Evolutionary conservation across 2,888 invertebrate genomes (phyloP).

Genomic region (Myathropa florea): DNA sequence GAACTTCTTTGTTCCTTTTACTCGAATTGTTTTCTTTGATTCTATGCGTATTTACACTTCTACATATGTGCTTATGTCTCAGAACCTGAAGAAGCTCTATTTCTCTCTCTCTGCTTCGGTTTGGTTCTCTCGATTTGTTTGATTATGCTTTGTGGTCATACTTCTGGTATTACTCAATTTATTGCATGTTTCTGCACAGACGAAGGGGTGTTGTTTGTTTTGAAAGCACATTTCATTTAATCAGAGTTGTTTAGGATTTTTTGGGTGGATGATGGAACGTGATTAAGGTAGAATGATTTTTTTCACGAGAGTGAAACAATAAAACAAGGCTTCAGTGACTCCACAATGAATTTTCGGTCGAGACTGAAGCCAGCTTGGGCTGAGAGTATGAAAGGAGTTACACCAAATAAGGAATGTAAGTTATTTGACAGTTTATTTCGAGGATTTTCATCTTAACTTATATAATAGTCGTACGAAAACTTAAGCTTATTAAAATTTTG

Average conservation of each 20-base stretch:
- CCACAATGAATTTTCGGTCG: too few species aligned
- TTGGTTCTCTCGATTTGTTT: conserved; percentile 6
- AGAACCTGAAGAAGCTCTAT: background rate
- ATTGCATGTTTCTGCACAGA: conserved; percentile 20
- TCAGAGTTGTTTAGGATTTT: background rate
- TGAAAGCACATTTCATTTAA: conserved; percentile 24
- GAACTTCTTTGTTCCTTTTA: conserved; percentile 58
- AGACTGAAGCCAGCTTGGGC: too few species aligned
- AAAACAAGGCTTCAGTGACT: too few species aligned
- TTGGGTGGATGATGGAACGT: too few species aligned
- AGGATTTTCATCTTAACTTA: too few species aligned
- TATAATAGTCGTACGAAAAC: too few species aligned
- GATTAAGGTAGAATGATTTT: too few species aligned
- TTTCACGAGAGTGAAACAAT: too few species aligned
- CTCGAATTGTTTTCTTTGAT: conserved; percentile 45
- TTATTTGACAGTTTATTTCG: too few species aligned
- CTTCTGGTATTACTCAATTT: conserved; percentile 10
- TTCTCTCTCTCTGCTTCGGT: conserved; percentile 6
- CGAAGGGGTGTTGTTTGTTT: background rate
- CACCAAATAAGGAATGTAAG: too few species aligned
- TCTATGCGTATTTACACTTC: conserved; percentile 54
- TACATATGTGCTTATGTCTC: conserved; percentile 21
- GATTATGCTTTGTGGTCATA: conserved; percentile 15
- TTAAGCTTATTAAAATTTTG: too few species aligned
- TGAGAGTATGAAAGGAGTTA: too few species aligned